Evolutionary conservation across 2,888 invertebrate species (phyloP).

Genomic region (Chymomyza caudatula): DNA sequence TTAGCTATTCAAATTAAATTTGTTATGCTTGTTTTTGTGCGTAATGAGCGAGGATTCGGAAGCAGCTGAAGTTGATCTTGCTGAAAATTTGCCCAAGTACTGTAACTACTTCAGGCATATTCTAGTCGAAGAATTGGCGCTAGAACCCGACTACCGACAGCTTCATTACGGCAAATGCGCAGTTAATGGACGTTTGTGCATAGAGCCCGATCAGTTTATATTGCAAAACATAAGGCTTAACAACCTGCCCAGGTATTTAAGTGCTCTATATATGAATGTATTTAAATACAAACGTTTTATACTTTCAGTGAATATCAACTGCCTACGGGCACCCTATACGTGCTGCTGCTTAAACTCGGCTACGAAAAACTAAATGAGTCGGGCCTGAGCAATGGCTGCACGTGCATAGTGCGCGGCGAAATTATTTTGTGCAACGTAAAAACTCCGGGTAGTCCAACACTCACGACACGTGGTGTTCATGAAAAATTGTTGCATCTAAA

Average conservation of each 20-base stretch:
- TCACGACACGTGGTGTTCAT: slow-evolving; percentile 55
- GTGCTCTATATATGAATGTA: no score
- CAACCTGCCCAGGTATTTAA: slow-evolving; percentile 58
- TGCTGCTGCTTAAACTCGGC: slow-evolving; percentile 56
- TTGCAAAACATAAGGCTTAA: slow-evolving; percentile 70
- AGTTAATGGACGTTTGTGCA: slow-evolving; percentile 67
- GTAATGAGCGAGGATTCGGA: neutral
- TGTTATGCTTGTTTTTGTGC: neutral
- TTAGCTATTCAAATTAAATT: neutral
- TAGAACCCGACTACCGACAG: slow-evolving; percentile 51
- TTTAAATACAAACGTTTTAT: neutral
- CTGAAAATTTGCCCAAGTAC: slow-evolving; percentile 47
- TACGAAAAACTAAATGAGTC: slow-evolving; percentile 25
- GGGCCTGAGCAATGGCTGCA: slow-evolving; percentile 43
- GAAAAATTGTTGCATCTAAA: slow-evolving; percentile 38
- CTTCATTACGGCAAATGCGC: slow-evolving; percentile 74
- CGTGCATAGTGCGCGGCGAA: slow-evolving; percentile 70
- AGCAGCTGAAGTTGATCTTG: neutral
- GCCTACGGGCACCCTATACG: slow-evolving; percentile 59
- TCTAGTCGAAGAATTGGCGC: slow-evolving; percentile 69
- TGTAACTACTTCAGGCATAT: slow-evolving; percentile 63
- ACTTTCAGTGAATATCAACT: slow-evolving; percentile 56
- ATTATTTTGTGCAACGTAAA: slow-evolving; percentile 55
- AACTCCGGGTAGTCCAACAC: slow-evolving; percentile 35
- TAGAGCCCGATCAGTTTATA: slow-evolving; percentile 33